phyloP scores from a whole-genome alignment of 2,113 vertebrate genomes.

The Rhinoptilus africanus region DNA sequence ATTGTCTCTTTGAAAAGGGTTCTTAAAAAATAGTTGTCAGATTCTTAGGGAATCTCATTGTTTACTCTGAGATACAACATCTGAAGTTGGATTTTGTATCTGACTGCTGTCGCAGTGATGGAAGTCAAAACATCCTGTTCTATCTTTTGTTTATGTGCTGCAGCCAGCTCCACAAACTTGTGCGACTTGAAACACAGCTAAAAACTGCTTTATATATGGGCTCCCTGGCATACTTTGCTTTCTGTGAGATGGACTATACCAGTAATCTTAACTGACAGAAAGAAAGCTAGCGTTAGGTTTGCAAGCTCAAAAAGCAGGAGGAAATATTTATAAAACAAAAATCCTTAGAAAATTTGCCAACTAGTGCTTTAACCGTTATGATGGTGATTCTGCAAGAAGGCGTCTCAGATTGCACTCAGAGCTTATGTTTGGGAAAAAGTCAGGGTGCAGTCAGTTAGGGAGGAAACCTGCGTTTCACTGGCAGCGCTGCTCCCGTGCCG shows the following conservation, averaged over 20 bases:
- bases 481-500: background rate
- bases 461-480: background rate
- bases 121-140: constrained; percentile 22
- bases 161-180: background rate
- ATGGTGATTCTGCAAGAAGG: background rate
- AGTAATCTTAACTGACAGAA: background rate
- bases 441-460: background rate
- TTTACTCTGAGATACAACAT: constrained; percentile 31
- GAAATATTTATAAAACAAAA: background rate
- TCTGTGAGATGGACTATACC: background rate
- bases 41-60: constrained; percentile 9
- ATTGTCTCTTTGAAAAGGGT: constrained; percentile 29
- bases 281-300: background rate
- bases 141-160: background rate
- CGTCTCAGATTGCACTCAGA: background rate
- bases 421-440: background rate
- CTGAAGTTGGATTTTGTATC: constrained; percentile 27
- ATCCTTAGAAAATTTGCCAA: background rate
- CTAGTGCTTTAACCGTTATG: background rate
- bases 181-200: background rate
- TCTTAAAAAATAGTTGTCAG: constrained; percentile 43
- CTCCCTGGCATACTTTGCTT: background rate
- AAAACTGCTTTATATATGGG: background rate
- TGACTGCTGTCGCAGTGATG: constrained; percentile 44
- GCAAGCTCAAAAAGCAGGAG: background rate